Evolutionary conservation across 2,113 vertebrate genomes (phyloP).

Genomic region (Mesitornis unicolor): DNA sequence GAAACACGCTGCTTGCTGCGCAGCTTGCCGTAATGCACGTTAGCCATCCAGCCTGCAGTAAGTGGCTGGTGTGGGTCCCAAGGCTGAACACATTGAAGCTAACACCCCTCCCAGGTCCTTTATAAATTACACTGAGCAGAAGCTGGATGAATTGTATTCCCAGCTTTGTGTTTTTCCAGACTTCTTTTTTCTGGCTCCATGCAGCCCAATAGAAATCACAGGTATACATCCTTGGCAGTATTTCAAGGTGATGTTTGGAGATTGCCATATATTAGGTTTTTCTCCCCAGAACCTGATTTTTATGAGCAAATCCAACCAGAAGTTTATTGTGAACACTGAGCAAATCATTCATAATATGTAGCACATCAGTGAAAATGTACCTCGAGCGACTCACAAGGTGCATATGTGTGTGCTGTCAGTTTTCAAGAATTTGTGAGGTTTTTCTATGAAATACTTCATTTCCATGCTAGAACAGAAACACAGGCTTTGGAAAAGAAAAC

Average conservation of each 20-base stretch:
- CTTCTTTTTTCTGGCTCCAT: not conserved
- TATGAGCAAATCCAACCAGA: not conserved
- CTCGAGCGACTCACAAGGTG: not conserved
- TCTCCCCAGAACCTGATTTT: not conserved
- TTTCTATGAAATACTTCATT: not conserved
- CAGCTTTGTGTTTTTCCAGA: not conserved
- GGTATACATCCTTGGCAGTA: not conserved
- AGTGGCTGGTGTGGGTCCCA: not conserved
- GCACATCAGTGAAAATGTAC: not conserved
- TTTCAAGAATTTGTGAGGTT: not conserved
- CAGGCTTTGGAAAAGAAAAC: not conserved
- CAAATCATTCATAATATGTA: not conserved
- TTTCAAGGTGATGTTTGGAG: not conserved
- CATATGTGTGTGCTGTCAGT: not conserved
- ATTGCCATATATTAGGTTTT: not conserved
- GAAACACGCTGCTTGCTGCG: not conserved
- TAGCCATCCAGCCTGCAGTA: not conserved
- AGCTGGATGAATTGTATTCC: not conserved
- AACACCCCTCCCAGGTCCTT: not conserved
- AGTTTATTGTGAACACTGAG: not conserved
- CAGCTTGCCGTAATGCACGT: not conserved
- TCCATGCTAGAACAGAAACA: not conserved
- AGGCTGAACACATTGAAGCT: not conserved
- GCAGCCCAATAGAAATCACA: not conserved
- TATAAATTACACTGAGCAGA: not conserved